A percentile compares a stretch with the other conserved stretches of the same genome.
phyloP scores from a whole-genome alignment of 1,140 invertebrate species.

The Drosophila arawakana region DNA sequence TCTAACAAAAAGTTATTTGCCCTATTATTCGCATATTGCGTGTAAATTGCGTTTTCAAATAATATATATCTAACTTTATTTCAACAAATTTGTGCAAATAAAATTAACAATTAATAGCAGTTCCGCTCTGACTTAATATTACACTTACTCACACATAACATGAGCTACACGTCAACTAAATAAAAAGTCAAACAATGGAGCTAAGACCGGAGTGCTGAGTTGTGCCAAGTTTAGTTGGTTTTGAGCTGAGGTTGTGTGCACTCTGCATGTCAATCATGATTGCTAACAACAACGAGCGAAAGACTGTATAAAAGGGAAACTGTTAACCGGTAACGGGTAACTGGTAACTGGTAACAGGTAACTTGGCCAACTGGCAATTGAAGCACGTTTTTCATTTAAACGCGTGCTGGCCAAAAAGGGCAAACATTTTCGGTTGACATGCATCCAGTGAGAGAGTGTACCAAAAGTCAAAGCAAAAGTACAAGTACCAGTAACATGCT shows the following conservation, averaged over 20 bases:
- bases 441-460: conserved; percentile 53
- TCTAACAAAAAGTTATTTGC: conserved; percentile 27
- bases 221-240: background rate
- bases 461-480: background rate
- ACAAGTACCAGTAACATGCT: conserved; percentile 36
- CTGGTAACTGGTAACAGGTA: conserved; percentile 1
- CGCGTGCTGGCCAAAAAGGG: conserved; percentile 53
- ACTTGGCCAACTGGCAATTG: conserved; percentile 35
- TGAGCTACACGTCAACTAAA: conserved; percentile 19
- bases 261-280: conserved; percentile 76
- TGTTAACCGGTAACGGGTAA: conserved; percentile 4
- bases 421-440: conserved; percentile 66
- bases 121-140: conserved; percentile 13
- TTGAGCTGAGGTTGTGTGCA: conserved; percentile 32
- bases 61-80: conserved; percentile 48
- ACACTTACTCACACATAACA: conserved; percentile 23
- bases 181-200: conserved; percentile 58
- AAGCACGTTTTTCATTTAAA: conserved; percentile 77
- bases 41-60: conserved; percentile 52
- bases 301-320: conserved; percentile 44
- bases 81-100: conserved; percentile 42
- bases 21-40: conserved; percentile 14
- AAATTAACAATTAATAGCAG: conserved; percentile 41
- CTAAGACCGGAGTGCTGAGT: background rate
- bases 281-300: conserved; percentile 42